A percentile compares a stretch with the other conserved stretches of the same genome.
Conservation (phyloP, 1,140 invertebrate species). For the Ostrea edulis region DNA sequence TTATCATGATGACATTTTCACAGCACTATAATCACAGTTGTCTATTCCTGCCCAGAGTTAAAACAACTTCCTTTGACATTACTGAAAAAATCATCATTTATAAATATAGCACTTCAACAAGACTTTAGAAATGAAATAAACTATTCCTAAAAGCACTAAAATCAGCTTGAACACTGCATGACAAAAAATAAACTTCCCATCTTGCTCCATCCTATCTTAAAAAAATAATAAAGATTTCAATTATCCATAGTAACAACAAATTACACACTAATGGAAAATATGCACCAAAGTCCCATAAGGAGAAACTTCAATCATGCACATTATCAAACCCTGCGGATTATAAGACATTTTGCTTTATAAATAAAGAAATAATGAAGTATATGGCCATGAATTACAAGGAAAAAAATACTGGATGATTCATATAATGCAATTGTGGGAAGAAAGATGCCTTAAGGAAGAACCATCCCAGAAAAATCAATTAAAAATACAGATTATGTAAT, state of each 20-base stretch:
- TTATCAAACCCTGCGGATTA: not conserved
- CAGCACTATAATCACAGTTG: slow-evolving; percentile 19
- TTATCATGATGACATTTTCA: slow-evolving; percentile 7
- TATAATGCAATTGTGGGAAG: slow-evolving; percentile 34
- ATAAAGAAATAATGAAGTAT: slow-evolving; percentile 22
- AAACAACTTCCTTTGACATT: slow-evolving; percentile 23
- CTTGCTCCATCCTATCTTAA: not conserved
- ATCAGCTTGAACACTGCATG: not conserved
- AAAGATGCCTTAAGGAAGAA: slow-evolving; percentile 35
- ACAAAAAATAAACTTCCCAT: not conserved
- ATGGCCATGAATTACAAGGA: not conserved
- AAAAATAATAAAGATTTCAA: not conserved
- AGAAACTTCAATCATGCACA: not conserved
- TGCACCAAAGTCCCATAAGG: not conserved
- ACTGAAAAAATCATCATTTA: not conserved
- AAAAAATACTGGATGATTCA: slow-evolving; percentile 29
- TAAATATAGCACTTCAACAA: slow-evolving; percentile 33
- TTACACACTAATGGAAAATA: not conserved
- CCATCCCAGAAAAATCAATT: slow-evolving; percentile 28
- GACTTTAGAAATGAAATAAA: not conserved
- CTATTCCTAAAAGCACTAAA: slow-evolving; percentile 33
- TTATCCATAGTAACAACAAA: not conserved
- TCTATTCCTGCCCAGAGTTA: slow-evolving; percentile 28
- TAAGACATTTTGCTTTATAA: slow-evolving; percentile 3
- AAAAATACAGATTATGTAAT: slow-evolving; percentile 30